Conservation (phyloP, 1,140 invertebrate genomes). For the Lysiphlebus fabarum region DNA sequence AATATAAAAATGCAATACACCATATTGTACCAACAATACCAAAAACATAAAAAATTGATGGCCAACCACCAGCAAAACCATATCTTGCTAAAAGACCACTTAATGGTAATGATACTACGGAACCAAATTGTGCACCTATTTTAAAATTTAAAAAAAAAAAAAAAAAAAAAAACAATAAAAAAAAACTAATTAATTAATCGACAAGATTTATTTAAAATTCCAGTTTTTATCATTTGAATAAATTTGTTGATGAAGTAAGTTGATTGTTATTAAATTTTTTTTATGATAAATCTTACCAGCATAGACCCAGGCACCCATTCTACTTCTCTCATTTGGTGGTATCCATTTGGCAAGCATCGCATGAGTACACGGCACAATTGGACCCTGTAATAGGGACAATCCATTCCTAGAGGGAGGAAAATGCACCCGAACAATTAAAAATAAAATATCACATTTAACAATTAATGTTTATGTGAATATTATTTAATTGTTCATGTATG, state of each 20-base stretch:
- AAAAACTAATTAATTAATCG: too few species aligned
- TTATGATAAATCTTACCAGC: conserved; percentile 62
- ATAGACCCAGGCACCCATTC: conserved; percentile 85
- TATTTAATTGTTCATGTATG: too few species aligned
- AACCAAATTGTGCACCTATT: conserved; percentile 81
- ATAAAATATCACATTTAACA: conserved; percentile 41
- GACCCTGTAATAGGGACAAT: conserved; percentile 66
- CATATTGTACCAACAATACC: conserved; percentile 78
- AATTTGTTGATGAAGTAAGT: neutral
- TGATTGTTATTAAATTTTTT: neutral
- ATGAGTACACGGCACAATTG: conserved; percentile 82
- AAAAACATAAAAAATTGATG: conserved; percentile 86
- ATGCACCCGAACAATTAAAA: conserved; percentile 53
- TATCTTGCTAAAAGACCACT: conserved; percentile 74
- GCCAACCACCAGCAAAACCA: conserved; percentile 76
- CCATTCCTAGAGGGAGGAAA: conserved; percentile 55
- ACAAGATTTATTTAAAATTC: too few species aligned
- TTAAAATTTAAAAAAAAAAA: conserved; percentile 12
- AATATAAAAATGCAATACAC: conserved; percentile 77
- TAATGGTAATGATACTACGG: conserved; percentile 80
- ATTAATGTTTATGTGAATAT: neutral
- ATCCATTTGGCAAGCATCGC: conserved; percentile 84
- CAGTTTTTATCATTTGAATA: conserved; percentile 5
- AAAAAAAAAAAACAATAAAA: conserved; percentile 18
- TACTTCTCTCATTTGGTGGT: conserved; percentile 81